Evolutionary conservation across 1,140 invertebrate species (phyloP).

Genomic region (Calliopsis andreniformis): DNA sequence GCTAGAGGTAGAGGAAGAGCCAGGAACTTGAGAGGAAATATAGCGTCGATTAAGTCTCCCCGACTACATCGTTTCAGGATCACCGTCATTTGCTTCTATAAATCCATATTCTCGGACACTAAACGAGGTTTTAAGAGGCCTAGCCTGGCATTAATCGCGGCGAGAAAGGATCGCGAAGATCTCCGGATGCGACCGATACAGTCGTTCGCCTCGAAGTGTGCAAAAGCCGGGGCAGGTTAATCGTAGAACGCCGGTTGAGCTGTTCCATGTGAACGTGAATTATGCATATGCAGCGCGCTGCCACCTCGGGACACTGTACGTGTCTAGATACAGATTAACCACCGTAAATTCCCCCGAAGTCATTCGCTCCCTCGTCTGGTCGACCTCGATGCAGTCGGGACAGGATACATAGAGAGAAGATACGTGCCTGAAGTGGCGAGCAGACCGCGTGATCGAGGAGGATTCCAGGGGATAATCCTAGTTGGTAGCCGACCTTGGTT

Average conservation of each 20-base stretch:
- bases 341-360: constrained; percentile 57
- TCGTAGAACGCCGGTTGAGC: background rate
- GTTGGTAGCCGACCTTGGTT: constrained; percentile 57
- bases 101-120: constrained; percentile 36
- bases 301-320: constrained; percentile 27
- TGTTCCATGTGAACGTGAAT: constrained; percentile 31
- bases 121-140: constrained; percentile 12
- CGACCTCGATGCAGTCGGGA: constrained; percentile 48
- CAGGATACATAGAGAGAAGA: background rate
- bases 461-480: constrained; percentile 65
- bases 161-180: constrained; percentile 5
- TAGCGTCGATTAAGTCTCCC: constrained; percentile 2
- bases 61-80: background rate
- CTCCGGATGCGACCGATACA: constrained; percentile 15
- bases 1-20: too few species aligned
- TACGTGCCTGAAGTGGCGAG: constrained; percentile 40
- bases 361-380: constrained; percentile 53
- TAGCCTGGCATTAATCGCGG: background rate
- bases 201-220: background rate
- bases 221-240: background rate
- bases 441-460: constrained; percentile 54
- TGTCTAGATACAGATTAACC: constrained; percentile 52
- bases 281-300: constrained; percentile 28
- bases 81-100: constrained; percentile 43
- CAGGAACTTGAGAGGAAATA: background rate